Percentiles rank a stretch among this genome's conserved stretches.
Conservation (phyloP, 2,888 invertebrate genomes). For the Eupithecia subfuscata region DNA sequence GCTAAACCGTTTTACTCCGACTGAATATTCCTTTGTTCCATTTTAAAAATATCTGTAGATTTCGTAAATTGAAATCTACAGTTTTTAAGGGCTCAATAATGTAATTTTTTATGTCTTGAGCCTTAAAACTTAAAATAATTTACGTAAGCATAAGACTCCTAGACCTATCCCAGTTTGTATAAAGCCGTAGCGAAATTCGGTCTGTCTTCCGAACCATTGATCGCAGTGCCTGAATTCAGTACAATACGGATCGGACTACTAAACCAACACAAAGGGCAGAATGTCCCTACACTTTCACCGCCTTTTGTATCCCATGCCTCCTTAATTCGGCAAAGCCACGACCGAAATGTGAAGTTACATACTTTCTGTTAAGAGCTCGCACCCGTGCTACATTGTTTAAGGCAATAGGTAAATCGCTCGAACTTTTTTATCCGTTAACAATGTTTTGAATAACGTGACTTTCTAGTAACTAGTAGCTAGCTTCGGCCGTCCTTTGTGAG, state of each 20-base stretch:
- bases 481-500: constrained; percentile 2
- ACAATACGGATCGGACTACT: constrained; percentile 12
- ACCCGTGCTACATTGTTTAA: neutral
- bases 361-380: neutral
- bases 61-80: neutral
- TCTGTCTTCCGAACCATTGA: constrained; percentile 20
- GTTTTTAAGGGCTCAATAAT: neutral
- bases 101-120: neutral
- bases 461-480: constrained; percentile 5
- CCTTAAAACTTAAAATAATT: neutral
- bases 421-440: neutral
- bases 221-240: constrained; percentile 13
- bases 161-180: neutral
- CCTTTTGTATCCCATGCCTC: constrained; percentile 3
- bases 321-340: neutral
- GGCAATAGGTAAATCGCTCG: neutral
- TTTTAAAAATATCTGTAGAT: neutral
- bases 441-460: neutral
- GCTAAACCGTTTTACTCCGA: neutral
- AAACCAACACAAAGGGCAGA: constrained; percentile 19
- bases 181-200: neutral
- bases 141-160: neutral
- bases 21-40: neutral
- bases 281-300: constrained; percentile 17
- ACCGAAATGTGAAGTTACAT: neutral